phyloP scores from a whole-genome alignment of 2,888 invertebrate genomes.

The Blastobasis lacticolella region DNA sequence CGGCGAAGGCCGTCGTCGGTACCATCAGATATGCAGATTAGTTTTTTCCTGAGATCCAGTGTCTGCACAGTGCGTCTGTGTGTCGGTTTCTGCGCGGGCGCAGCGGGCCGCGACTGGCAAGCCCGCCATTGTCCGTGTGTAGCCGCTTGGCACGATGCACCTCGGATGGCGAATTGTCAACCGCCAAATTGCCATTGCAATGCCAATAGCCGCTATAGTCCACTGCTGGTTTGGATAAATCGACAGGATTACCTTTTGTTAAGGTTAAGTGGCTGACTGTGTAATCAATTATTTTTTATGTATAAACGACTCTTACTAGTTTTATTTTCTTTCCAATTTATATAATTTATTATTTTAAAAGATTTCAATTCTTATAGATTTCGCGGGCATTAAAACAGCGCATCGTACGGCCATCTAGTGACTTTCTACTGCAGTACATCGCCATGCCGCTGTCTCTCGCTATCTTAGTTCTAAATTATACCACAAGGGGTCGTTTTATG shows the following conservation, averaged over 20 bases:
- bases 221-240: no score
- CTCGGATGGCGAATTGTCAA: constrained; percentile 33
- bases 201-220: constrained; percentile 4
- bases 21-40: neutral
- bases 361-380: no score
- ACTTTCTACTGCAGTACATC: constrained; percentile 4
- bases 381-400: no score
- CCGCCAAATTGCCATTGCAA: neutral
- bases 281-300: no score
- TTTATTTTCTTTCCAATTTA: no score
- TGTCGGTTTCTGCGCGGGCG: constrained; percentile 16
- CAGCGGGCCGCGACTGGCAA: constrained; percentile 58
- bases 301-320: no score
- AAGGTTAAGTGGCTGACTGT: no score
- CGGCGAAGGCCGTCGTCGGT: no score
- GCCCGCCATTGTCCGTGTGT: constrained; percentile 64
- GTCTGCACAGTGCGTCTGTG: no score
- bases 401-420: constrained; percentile 23
- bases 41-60: neutral
- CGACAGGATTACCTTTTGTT: no score
- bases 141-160: constrained; percentile 58
- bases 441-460: neutral
- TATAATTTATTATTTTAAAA: no score
- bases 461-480: neutral
- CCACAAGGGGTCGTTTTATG: neutral